Evolutionary conservation across 2,113 vertebrate species (phyloP).

Genomic region (Poicephalus meyeri): DNA sequence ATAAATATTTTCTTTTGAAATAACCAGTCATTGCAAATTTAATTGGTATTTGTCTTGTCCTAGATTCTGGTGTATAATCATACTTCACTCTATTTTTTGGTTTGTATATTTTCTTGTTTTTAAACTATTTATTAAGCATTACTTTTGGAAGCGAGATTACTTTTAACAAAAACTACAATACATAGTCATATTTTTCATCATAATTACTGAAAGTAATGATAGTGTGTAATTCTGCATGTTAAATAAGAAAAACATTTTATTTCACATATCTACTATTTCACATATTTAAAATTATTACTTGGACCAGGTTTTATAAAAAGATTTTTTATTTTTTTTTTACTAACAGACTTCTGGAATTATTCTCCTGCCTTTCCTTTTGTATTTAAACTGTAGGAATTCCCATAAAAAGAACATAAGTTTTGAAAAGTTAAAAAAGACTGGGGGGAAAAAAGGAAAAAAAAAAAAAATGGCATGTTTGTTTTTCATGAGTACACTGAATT

Average conservation of each 20-base stretch:
- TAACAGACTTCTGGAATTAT: background rate
- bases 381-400: background rate
- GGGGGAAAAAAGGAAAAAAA: background rate
- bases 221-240: constrained; percentile 32
- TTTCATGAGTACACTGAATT: background rate
- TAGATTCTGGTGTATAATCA: background rate
- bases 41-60: background rate
- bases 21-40: background rate
- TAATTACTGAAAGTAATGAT: constrained; percentile 44
- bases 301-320: background rate
- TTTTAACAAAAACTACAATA: constrained; percentile 41
- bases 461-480: background rate
- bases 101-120: background rate
- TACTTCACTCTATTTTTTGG: background rate
- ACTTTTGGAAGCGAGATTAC: constrained; percentile 2
- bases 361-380: background rate
- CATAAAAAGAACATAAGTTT: background rate
- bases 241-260: background rate
- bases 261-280: background rate
- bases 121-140: constrained; percentile 51
- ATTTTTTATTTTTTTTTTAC: background rate
- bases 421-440: background rate
- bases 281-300: background rate
- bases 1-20: background rate
- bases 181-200: constrained; percentile 46